These are phyloP conservation scores for Numenius arquata DNA, from an alignment of 2,113 vertebrate genomes.

Conservation along the genomic window DNA sequence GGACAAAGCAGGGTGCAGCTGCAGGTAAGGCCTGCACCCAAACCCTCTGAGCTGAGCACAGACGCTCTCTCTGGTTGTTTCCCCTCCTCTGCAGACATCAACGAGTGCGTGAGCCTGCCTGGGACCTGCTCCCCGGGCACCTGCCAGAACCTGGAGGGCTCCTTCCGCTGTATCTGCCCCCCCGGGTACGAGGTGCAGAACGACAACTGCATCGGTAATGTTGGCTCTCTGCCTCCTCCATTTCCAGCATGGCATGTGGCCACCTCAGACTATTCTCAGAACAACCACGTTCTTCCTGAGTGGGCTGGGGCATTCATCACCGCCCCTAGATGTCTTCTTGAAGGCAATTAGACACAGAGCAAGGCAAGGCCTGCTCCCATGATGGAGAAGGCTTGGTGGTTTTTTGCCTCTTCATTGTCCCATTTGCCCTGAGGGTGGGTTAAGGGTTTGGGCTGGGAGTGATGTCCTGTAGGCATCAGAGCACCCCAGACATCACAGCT, in stretches of 20 bases:
- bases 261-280: background rate
- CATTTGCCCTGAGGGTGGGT: background rate
- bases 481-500: background rate
- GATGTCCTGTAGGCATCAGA: background rate
- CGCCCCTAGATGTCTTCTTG: background rate
- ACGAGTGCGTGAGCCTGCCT: slow-evolving; percentile 85
- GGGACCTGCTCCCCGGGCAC: slow-evolving; percentile 90
- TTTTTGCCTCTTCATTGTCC: background rate
- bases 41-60: background rate
- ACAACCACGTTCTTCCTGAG: background rate
- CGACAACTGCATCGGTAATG: slow-evolving; percentile 88
- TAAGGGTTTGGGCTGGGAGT: too few species aligned
- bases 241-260: background rate
- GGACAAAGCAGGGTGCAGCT: background rate
- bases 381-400: fast-evolving
- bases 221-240: background rate
- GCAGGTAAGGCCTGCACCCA: background rate
- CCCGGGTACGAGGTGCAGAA: slow-evolving; percentile 89
- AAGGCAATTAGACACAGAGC: background rate
- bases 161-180: slow-evolving; percentile 94
- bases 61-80: background rate
- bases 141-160: slow-evolving; percentile 93
- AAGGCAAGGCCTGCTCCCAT: background rate
- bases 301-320: background rate
- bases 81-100: slow-evolving; percentile 78